Evolutionary conservation across 2,797 vertebrate genomes (phyloP).

Genomic region (Cheirogaleus major): DNA sequence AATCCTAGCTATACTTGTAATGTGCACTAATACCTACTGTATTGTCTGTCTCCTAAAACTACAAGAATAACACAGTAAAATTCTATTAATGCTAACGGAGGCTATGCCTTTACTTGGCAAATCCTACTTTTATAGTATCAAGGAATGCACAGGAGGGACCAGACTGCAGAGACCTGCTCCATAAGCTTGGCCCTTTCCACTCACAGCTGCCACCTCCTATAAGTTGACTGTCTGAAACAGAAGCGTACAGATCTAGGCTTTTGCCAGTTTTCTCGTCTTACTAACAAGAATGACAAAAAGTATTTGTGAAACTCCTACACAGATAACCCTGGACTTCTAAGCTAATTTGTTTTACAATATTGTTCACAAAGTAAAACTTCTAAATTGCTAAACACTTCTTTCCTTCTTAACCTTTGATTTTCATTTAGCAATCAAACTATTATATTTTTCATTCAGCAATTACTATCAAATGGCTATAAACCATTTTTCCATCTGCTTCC

Average conservation of each 20-base stretch:
- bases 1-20: neutral
- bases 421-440: neutral
- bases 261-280: neutral
- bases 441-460: neutral
- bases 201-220: neutral
- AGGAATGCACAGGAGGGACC: neutral
- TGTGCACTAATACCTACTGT: neutral
- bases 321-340: neutral
- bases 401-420: neutral
- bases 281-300: slow-evolving; percentile 25
- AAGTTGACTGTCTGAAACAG: neutral
- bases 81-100: neutral
- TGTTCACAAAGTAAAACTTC: slow-evolving; percentile 29
- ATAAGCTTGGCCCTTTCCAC: neutral
- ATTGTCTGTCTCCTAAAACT: neutral
- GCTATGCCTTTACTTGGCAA: neutral
- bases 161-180: neutral
- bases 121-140: neutral
- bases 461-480: slow-evolving; percentile 12
- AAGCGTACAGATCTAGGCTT: neutral
- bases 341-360: slow-evolving; percentile 6
- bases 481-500: neutral
- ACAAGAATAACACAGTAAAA: slow-evolving; percentile 11
- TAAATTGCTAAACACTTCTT: neutral
- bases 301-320: neutral